Evolutionary conservation across 2,888 invertebrate genomes (phyloP).

Genomic region (Acleris emargana): DNA sequence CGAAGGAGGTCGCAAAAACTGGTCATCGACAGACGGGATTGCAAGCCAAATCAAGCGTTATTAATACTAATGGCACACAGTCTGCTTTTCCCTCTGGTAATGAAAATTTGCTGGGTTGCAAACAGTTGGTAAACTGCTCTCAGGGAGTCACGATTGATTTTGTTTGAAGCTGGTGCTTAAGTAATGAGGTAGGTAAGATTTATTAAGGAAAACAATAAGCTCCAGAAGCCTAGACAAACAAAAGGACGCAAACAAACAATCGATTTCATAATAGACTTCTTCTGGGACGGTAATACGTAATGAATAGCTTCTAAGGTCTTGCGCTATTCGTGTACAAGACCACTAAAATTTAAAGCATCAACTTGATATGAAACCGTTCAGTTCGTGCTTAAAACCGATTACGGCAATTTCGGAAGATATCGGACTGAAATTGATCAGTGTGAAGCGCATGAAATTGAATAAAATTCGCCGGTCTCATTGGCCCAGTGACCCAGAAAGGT

Average conservation of each 20-base stretch:
- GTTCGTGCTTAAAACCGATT: constrained; percentile 3
- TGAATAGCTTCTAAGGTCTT: too few species aligned
- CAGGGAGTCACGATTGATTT: constrained; percentile 11
- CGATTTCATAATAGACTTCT: too few species aligned
- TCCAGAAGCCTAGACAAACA: neutral
- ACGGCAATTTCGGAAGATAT: constrained; percentile 7
- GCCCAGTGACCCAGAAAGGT: constrained; percentile 56
- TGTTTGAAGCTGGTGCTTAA: neutral
- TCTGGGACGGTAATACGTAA: too few species aligned
- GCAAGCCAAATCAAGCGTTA: constrained; percentile 50
- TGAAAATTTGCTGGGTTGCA: constrained; percentile 46
- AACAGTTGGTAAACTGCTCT: constrained; percentile 35
- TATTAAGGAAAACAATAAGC: neutral
- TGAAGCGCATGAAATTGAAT: constrained; percentile 30
- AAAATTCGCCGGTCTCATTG: constrained; percentile 43
- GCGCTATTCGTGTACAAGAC: neutral
- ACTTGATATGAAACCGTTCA: neutral
- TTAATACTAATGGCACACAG: constrained; percentile 49
- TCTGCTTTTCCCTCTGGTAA: constrained; percentile 46
- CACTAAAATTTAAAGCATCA: neutral
- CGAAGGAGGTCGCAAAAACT: constrained; percentile 40
- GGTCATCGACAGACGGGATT: constrained; percentile 41
- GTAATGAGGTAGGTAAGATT: neutral
- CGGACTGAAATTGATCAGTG: constrained; percentile 14
- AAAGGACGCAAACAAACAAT: neutral